These are phyloP conservation scores for Protobothrops mucrosquamatus DNA, from an alignment of 2,113 vertebrate genomes.

Conservation along the genomic window DNA sequence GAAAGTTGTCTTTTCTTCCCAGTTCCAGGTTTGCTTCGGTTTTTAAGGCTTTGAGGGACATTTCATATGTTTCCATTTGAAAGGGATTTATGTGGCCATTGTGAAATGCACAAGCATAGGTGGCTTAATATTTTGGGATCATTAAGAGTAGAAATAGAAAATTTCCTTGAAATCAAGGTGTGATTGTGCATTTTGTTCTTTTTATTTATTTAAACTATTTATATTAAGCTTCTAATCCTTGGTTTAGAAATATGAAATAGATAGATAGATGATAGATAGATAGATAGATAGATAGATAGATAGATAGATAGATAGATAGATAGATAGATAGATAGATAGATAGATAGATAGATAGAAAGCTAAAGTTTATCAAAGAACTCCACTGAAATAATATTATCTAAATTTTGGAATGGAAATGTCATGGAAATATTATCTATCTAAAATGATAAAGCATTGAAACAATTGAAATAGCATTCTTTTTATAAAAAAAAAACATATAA, in stretches of 20 bases:
- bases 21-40: not conserved
- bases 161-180: not conserved
- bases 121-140: not conserved
- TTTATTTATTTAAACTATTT: not conserved
- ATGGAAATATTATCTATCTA: not conserved
- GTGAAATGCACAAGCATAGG: not conserved
- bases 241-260: no score
- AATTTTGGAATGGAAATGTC: no score
- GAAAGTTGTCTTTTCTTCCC: not conserved
- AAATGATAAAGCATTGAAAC: not conserved
- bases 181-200: not conserved
- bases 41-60: not conserved
- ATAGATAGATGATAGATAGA: no score
- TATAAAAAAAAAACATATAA: not conserved
- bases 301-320: no score
- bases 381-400: not conserved
- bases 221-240: not conserved
- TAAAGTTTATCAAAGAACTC: not conserved
- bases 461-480: not conserved
- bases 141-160: not conserved
- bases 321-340: no score
- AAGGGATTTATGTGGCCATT: not conserved
- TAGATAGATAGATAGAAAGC: no score
- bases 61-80: not conserved
- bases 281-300: no score